Evolutionary conservation across 1,140 invertebrate genomes (phyloP).

Genomic region (Conopomorpha cramerella): DNA sequence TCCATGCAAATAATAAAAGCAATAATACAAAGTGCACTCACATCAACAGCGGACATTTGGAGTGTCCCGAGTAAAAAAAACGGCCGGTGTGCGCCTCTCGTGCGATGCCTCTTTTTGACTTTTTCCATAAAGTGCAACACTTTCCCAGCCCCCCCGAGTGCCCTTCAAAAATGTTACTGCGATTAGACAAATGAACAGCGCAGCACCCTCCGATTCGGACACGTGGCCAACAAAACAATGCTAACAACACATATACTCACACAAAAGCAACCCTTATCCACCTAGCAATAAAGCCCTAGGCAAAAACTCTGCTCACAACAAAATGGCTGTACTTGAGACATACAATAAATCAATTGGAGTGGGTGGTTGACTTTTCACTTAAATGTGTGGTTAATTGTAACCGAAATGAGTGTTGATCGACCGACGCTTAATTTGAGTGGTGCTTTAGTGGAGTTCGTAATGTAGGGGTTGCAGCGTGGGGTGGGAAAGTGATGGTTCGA

Average conservation of each 20-base stretch:
- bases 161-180: constrained; percentile 42
- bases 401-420: constrained; percentile 61
- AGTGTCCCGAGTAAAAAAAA: constrained; percentile 29
- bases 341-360: constrained; percentile 61
- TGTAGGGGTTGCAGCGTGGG: constrained; percentile 20
- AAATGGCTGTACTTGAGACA: constrained; percentile 49
- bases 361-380: constrained; percentile 61
- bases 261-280: no score
- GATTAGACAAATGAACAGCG: constrained; percentile 57
- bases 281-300: no score
- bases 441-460: constrained; percentile 27
- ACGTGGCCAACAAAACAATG: constrained; percentile 15
- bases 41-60: no score
- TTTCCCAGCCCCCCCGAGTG: constrained; percentile 42
- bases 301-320: constrained; percentile 29
- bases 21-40: no score
- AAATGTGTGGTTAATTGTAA: constrained; percentile 61
- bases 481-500: no score
- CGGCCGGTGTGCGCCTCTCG: constrained; percentile 16
- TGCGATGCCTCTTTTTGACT: constrained; percentile 39
- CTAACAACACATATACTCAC: no score
- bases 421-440: constrained; percentile 59
- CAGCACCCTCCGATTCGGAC: constrained; percentile 16
- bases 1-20: no score
- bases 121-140: constrained; percentile 55